phyloP scores from a whole-genome alignment of 2,888 invertebrate species.

The Pyrgus malvae region DNA sequence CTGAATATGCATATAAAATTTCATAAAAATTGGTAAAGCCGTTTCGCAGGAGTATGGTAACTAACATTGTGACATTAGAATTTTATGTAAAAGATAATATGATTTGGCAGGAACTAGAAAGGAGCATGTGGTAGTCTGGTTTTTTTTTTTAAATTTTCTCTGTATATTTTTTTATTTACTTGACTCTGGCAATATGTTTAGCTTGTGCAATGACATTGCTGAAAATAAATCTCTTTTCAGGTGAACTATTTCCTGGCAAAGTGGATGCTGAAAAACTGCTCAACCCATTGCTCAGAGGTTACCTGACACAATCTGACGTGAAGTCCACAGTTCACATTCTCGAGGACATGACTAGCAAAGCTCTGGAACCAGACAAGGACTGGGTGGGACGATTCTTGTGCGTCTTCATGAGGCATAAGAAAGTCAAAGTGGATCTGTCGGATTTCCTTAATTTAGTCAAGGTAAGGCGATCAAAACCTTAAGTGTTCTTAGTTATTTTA shows the following conservation, averaged over 20 bases:
- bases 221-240: conserved; percentile 40
- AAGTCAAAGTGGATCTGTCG: conserved; percentile 58
- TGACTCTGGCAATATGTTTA: too few relatives aligned
- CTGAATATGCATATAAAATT: too few relatives aligned
- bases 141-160: too few relatives aligned
- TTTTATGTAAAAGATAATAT: too few relatives aligned
- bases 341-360: conserved; percentile 66
- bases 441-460: conserved; percentile 65
- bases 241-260: conserved; percentile 74
- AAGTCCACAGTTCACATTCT: conserved; percentile 71
- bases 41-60: too few relatives aligned
- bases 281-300: conserved; percentile 69
- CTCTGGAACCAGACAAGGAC: conserved; percentile 70
- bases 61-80: too few relatives aligned
- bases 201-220: too few relatives aligned
- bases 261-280: conserved; percentile 74
- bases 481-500: too few relatives aligned
- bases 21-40: too few relatives aligned
- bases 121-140: too few relatives aligned
- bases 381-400: conserved; percentile 82
- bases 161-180: too few relatives aligned
- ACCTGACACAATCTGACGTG: conserved; percentile 68
- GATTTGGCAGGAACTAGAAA: too few relatives aligned
- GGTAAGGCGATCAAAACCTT: conserved; percentile 43
- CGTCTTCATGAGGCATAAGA: conserved; percentile 67